Evolutionary conservation across 35 echinoderm and acorn worm species (phyloP).

Genomic region (Apostichopus parvimensis): DNA sequence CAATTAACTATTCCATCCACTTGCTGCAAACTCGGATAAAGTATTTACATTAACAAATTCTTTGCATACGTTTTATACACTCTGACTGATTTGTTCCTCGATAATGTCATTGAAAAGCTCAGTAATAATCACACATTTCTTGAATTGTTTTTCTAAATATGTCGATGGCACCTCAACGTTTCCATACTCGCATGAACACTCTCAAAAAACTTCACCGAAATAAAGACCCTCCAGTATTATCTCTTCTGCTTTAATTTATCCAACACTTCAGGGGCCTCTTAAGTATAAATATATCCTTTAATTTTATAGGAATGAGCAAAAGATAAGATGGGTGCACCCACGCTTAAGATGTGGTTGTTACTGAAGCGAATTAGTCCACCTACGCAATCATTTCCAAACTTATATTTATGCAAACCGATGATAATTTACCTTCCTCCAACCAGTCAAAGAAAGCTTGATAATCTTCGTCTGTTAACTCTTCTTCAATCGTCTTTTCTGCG

Average conservation of each 20-base stretch:
- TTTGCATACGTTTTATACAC: no score
- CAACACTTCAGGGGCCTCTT: neutral
- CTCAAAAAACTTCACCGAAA: neutral
- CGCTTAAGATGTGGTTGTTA: neutral
- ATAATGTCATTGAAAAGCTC: no score
- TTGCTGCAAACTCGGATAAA: no score
- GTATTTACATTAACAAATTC: no score
- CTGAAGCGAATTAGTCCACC: neutral
- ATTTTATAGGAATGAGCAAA: neutral
- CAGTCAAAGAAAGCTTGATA: slow-evolving; percentile 33
- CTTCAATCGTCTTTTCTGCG: neutral
- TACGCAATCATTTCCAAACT: neutral
- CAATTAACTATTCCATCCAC: no score
- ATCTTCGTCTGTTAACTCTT: slow-evolving; percentile 26
- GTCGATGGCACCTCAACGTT: no score
- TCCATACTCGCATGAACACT: neutral
- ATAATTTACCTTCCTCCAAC: neutral
- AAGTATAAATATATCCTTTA: neutral
- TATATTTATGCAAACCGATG: neutral
- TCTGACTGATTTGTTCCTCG: no score
- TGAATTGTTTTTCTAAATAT: no score
- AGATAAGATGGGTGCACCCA: slow-evolving; percentile 1
- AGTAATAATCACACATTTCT: no score
- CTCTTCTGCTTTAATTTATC: neutral
- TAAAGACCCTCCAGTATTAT: neutral